These are phyloP conservation scores for Epinotia demarniana DNA, from an alignment of 2,888 invertebrate genomes.

Conservation along the genomic window DNA sequence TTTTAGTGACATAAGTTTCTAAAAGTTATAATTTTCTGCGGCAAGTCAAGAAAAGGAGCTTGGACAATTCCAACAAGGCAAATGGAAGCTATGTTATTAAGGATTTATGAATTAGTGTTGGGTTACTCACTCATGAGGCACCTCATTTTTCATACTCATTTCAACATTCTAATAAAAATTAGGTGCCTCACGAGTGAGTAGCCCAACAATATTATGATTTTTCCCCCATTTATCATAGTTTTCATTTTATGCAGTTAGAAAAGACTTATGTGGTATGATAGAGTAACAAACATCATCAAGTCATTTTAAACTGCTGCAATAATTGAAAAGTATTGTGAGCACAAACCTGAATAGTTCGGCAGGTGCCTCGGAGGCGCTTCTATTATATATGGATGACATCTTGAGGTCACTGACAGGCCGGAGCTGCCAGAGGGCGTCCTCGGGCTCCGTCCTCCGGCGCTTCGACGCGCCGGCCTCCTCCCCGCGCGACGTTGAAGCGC, in stretches of 20 bases:
- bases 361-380: slow-evolving; percentile 91
- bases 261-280: not conserved
- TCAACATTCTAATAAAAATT: too few species aligned
- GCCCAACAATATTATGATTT: too few species aligned
- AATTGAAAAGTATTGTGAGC: slow-evolving; percentile 32
- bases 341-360: slow-evolving; percentile 91
- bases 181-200: too few species aligned
- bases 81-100: not conserved
- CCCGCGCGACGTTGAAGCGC: slow-evolving; percentile 75
- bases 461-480: slow-evolving; percentile 77
- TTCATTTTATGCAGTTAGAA: not conserved
- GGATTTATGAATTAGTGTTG: not conserved
- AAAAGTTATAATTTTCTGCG: not conserved
- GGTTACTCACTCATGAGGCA: too few species aligned
- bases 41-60: not conserved
- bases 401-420: slow-evolving; percentile 94
- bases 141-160: too few species aligned
- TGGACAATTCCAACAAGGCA: not conserved
- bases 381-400: slow-evolving; percentile 95
- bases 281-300: not conserved
- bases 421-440: slow-evolving; percentile 89
- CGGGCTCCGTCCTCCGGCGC: slow-evolving; percentile 77
- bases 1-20: not conserved
- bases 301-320: not conserved
- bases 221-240: not conserved